These are phyloP conservation scores for Dinocampus coccinellae DNA, from an alignment of 2,888 invertebrate genomes.

Conservation along the genomic window DNA sequence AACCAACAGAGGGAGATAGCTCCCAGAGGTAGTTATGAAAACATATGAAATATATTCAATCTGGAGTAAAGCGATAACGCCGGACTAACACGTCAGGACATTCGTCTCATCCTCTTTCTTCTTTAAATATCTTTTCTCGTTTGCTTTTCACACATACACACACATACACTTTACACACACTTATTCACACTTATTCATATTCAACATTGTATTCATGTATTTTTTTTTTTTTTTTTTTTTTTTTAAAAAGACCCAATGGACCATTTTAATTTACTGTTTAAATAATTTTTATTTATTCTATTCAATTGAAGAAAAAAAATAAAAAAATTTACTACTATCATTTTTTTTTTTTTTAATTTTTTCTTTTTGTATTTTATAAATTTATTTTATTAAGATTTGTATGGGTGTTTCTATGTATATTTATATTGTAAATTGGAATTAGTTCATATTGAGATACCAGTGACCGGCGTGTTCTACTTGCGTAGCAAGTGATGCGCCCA, in stretches of 20 bases:
- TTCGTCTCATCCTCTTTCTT: conserved; percentile 21
- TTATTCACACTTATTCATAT: too few species aligned
- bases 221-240: not conserved
- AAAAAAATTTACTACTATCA: too few species aligned
- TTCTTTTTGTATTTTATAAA: not conserved
- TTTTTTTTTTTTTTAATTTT: not conserved
- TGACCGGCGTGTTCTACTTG: conserved; percentile 30
- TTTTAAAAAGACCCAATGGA: too few species aligned
- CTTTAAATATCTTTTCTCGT: conserved; percentile 15
- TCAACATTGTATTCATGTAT: not conserved
- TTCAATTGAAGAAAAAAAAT: too few species aligned
- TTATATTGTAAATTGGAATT: not conserved
- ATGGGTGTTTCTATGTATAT: not conserved
- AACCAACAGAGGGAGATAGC: conserved; percentile 26
- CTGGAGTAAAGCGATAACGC: conserved; percentile 63
- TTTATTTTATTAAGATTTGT: not conserved
- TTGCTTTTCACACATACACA: not conserved
- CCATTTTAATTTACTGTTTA: too few species aligned
- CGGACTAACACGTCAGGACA: conserved; percentile 7
- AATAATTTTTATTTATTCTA: too few species aligned
- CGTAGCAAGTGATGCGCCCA: conserved; percentile 30
- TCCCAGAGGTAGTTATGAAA: conserved; percentile 61
- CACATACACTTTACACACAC: not conserved
- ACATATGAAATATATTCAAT: conserved; percentile 70
- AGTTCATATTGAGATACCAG: conserved; percentile 13